Percentiles rank a stretch among this genome's conserved stretches.
Evolutionary conservation across 2,888 invertebrate genomes (phyloP).

Genomic region (Spilosoma lubricipeda): DNA sequence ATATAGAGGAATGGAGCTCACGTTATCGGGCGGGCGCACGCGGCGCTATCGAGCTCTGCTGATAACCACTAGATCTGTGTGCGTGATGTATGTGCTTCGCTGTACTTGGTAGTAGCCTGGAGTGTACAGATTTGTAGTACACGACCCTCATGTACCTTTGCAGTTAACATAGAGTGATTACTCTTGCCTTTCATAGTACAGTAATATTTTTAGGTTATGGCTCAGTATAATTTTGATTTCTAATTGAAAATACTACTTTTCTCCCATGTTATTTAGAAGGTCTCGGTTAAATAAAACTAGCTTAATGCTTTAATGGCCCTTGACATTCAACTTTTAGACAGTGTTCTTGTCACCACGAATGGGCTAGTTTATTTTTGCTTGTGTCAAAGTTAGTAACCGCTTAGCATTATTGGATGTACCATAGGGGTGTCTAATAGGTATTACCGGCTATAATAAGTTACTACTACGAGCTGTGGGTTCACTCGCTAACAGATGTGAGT

Average conservation of each 20-base stretch:
- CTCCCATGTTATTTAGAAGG: too few relatives aligned
- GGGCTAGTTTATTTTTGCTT: background rate
- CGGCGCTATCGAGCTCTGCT: conserved; percentile 57
- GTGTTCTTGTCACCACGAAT: background rate
- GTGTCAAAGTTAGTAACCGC: background rate
- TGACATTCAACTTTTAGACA: too few relatives aligned
- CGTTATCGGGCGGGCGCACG: conserved; percentile 64
- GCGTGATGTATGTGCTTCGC: conserved; percentile 44
- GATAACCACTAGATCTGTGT: conserved; percentile 51
- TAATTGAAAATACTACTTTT: background rate
- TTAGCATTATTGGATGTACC: background rate
- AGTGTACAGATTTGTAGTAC: conserved; percentile 19
- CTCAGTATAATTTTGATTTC: background rate
- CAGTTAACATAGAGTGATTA: conserved; percentile 1
- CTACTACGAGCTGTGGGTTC: background rate
- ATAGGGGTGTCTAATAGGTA: background rate
- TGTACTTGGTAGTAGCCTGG: conserved; percentile 14
- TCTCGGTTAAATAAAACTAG: too few relatives aligned
- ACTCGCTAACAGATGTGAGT: background rate
- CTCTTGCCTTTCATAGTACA: background rate
- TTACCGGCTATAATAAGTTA: background rate
- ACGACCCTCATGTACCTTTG: conserved; percentile 7
- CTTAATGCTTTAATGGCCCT: too few relatives aligned
- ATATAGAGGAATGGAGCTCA: conserved; percentile 50
- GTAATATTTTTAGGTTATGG: background rate